Conservation (phyloP, 2,797 vertebrate genomes). For the Neoniphon sammara region DNA sequence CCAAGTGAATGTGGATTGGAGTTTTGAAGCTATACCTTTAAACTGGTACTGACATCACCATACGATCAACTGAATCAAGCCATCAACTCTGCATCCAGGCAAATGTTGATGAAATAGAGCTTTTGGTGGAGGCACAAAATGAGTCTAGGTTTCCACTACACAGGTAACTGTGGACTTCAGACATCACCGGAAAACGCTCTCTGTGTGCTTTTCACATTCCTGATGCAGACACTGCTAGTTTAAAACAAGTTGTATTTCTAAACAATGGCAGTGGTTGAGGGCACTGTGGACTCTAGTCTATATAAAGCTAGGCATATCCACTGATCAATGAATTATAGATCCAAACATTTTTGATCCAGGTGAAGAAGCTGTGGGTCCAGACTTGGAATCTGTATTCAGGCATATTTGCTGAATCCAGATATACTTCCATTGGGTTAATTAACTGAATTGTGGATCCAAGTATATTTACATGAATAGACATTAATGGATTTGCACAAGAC, state of each 20-base stretch:
- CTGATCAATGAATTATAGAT: background rate
- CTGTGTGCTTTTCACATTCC: background rate
- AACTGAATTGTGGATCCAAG: background rate
- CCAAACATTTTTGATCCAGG: background rate
- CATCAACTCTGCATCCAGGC: background rate
- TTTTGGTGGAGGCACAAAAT: background rate
- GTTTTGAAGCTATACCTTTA: background rate
- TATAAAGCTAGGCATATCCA: background rate
- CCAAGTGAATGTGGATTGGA: background rate
- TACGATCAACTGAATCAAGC: background rate
- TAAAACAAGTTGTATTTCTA: no score
- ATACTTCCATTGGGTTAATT: background rate
- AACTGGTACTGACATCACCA: background rate
- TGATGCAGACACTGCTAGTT: background rate
- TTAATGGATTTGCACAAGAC: no score
- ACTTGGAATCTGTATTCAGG: conserved; percentile 18
- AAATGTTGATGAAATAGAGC: background rate
- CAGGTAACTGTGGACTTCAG: background rate
- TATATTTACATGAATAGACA: background rate
- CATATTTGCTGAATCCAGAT: background rate
- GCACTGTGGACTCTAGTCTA: no score
- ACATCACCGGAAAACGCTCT: background rate
- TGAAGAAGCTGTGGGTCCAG: background rate
- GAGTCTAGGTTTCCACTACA: background rate
- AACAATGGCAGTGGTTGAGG: no score